Evolutionary conservation across 1,140 invertebrate genomes (phyloP).

Genomic region (Brachionus rotundiformis): DNA sequence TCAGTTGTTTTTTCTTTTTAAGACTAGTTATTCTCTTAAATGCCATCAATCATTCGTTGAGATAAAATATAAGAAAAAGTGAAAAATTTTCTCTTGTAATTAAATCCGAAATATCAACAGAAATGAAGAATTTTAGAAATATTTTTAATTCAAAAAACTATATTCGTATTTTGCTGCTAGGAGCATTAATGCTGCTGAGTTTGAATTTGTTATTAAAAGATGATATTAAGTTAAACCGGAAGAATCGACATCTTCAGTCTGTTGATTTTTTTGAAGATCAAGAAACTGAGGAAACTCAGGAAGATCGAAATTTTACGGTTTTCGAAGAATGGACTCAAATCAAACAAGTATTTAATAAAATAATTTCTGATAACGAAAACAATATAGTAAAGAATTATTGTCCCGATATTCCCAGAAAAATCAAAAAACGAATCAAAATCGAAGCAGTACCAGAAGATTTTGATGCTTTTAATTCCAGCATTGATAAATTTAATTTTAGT

Average conservation of each 20-base stretch:
- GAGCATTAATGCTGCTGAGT: background rate
- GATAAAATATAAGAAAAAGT: conserved; percentile 27
- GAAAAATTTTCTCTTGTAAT: background rate
- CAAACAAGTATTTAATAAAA: background rate
- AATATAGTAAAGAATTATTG: background rate
- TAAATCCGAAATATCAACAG: background rate
- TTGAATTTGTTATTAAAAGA: conserved; percentile 8
- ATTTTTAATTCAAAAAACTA: background rate
- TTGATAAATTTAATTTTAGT: background rate
- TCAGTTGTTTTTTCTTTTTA: conserved; percentile 39
- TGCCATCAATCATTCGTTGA: conserved; percentile 47
- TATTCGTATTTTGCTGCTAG: background rate
- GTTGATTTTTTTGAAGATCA: background rate
- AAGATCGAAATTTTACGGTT: background rate
- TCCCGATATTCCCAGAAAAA: background rate
- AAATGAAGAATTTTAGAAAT: background rate
- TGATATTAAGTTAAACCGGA: background rate
- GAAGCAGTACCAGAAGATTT: background rate
- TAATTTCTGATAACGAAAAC: background rate
- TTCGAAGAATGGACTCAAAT: background rate
- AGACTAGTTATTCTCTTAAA: conserved; percentile 17
- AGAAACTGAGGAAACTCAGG: background rate
- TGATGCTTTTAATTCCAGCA: background rate
- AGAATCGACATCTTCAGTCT: background rate
- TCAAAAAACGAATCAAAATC: background rate